Evolutionary conservation across 2,797 vertebrate species (phyloP), one percentile per base, ranked within the genome.

Genomic region (Micrastur ruficollis): DNA sequence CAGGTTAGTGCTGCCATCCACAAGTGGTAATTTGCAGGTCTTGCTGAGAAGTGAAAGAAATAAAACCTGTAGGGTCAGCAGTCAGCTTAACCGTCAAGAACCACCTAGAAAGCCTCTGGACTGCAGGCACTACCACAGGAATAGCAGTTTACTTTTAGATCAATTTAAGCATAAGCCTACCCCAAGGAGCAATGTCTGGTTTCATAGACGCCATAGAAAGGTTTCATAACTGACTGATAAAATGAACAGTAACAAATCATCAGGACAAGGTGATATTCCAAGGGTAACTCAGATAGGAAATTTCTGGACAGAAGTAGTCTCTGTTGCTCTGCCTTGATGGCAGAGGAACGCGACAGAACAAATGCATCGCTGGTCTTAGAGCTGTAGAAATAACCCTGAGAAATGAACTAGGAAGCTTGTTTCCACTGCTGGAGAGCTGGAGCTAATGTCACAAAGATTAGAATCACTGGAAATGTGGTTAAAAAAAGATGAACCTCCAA

Each of bases 191-290:
- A 53, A 46, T 81, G 49, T 59, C 38, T 87, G 65, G 53, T 75
- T 87, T 72, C 70, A 62, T 12, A 76, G 82, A 34, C 50, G 21
- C 79, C 25, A 5, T 10, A 12, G 74, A 65, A 75, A 72, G 36
- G 20, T 65, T 86, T 94, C 55, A 10, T 72, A 87, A 81, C 63
- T 40, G 49, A 13, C 73, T 76, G 86, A 59, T 79, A 76, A 87
- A 92, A 87, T 90, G 74, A 92, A 65, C 52, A 73, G 50, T 29
- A 90, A 59, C 65, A 87, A 92, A 90, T 92, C 82, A 81, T 40
- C 34, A 31, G 23, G 86, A 81, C 46, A 76, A 42, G 82, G 53
- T 36, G n/a, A 50, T 87, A 13, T 55, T 92, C 74, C 12, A 7
- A n/a, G 18, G 44, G 40, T 34, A 81, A 59, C 25, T 36, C 55